phyloP scores from a whole-genome alignment of 2,113 vertebrate species.

The Chamaea fasciata region DNA sequence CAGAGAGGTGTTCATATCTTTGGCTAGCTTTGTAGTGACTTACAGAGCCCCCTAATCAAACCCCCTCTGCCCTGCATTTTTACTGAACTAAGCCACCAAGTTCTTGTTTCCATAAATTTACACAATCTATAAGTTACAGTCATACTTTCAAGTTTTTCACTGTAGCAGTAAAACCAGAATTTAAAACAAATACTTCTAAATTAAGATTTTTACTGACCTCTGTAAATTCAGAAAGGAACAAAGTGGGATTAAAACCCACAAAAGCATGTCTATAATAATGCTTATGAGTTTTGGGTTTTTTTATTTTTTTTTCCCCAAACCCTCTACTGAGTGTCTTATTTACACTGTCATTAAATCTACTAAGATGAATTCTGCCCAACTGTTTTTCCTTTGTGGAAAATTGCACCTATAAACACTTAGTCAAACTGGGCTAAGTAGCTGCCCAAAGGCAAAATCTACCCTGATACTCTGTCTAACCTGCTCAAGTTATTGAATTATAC shows the following conservation, averaged over 20 bases:
- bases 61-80: neutral
- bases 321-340: neutral
- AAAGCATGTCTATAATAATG: neutral
- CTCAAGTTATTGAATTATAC: neutral
- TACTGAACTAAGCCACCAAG: neutral
- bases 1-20: neutral
- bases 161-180: neutral
- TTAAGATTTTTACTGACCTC: neutral
- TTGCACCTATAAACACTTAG: neutral
- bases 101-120: neutral
- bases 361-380: neutral
- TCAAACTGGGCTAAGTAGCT: neutral
- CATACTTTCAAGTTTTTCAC: neutral
- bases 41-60: neutral
- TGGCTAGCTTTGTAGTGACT: neutral
- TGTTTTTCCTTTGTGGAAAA: neutral
- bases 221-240: neutral
- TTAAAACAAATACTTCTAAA: neutral
- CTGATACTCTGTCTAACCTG: neutral
- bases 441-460: neutral
- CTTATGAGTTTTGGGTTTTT: neutral
- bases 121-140: neutral
- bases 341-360: neutral
- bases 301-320: neutral
- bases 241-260: neutral